Evolutionary conservation across 1,140 invertebrate species (phyloP), one percentile per base, ranked within the genome.

Genomic region (Adoxophyes honmai): DNA sequence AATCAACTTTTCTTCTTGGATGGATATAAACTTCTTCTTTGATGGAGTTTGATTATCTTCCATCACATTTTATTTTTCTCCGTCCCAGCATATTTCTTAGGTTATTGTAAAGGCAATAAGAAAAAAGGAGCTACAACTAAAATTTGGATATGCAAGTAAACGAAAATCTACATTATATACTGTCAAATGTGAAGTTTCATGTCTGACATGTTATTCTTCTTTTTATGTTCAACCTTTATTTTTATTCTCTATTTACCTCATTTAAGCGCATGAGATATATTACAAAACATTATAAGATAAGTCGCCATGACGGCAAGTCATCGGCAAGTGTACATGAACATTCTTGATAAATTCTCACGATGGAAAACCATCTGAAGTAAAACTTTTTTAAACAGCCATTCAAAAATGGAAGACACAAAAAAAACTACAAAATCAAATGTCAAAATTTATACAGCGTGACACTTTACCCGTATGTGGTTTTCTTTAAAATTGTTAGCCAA

Each of bases 41-140:
- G 75, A 78, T 75, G 78, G 70, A 68, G 62, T 66, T 61, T 78
- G 71, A 70, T 81, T 85, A 85, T 75, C 77, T 83, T 86, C 85
- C 85, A 88, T 88, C 68, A 86, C 85, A 83, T 78, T 71, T 74
- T 73, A 78, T 78, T 83, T 75, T 82, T 65, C 66, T 85, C 66
- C 72, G 83, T 35, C 65, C 71, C 54, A 75, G 70, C 82, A 86
- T 87, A 84, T 62, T 85, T 83, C 70, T 59, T 61, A 59, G 57
- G 57, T 57, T 60, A 60, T 37, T 39, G 55, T 34, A 38, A 39
- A 52, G 44, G 68, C 51, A 61, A 53, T 59, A 42, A 53, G 62
- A 66, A 63, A 55, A 59, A 65, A 51, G 53, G 38, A 57, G 33
- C 13, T 6, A 63, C 60, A 52, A 70, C 72, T 59, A 73, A 68